A percentile compares a stretch with the other conserved stretches of the same genome.
phyloP scores from a whole-genome alignment of 2,797 vertebrate genomes.

The Vireo griseus region DNA sequence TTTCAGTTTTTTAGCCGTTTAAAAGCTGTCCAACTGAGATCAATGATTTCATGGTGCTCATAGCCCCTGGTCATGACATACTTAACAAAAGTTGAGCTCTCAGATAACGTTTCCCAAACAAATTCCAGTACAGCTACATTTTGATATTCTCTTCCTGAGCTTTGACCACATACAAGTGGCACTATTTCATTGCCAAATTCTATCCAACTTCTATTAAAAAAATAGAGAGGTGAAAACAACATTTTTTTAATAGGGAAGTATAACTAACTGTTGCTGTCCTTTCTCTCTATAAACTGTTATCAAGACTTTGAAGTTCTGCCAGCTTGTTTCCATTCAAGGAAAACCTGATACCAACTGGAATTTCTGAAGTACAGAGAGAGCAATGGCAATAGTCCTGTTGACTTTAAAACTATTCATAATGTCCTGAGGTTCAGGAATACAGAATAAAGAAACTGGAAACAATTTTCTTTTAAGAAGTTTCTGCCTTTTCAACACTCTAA shows the following conservation, averaged over 20 bases:
- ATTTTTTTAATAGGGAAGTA: neutral
- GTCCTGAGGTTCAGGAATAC: neutral
- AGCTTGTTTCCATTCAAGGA: constrained; percentile 61
- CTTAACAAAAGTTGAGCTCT: neutral
- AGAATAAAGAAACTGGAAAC: neutral
- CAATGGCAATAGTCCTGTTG: neutral
- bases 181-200: neutral
- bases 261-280: neutral
- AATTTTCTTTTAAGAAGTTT: neutral
- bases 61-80: neutral
- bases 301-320: constrained; percentile 56
- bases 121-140: neutral
- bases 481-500: neutral
- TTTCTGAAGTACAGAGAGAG: constrained; percentile 30
- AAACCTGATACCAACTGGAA: constrained; percentile 56
- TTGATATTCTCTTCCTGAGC: neutral
- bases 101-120: neutral
- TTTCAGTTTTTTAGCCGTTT: neutral
- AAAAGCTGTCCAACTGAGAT: neutral
- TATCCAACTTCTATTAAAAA: neutral
- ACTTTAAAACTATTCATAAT: neutral
- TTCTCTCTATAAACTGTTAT: constrained; percentile 30
- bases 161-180: neutral
- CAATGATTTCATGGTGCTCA: neutral
- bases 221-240: neutral